Evolutionary conservation across 53 echinoderm and acorn worm genomes (phyloP), one percentile per base, ranked within the genome.

Genomic region (Temnopleurus reevesii): DNA sequence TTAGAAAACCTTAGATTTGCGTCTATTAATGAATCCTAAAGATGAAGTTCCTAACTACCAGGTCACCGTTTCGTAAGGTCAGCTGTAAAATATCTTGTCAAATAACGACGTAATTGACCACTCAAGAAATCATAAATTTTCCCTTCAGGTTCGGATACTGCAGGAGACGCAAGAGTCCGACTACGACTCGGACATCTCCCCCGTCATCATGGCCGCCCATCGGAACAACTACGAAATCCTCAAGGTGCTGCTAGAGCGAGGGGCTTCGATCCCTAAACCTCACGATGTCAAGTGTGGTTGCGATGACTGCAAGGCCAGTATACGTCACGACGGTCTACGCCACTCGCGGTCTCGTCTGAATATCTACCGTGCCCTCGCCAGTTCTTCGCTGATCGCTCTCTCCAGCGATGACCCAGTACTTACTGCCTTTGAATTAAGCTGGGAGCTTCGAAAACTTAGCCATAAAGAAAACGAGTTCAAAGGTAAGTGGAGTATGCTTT

Each of bases 161-260:
- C 94, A 96, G 24, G 99, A 99, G 64, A 91, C 91, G 35, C 76
- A 91, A 12, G 99, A 99, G 88, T 91, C 93, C 4, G 99, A 99
- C 61, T 99, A 96, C 60, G 96, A 96, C 21, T 92, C 99, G 1
- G 99, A 99, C 81, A 94, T 99, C 19, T 94, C 94, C 0, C 96
- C 99, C 18, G 96, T 96, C 41, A 93, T 99, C 90, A 77, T 99
- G 60, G 99, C 99, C 1, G 99, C 99, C 66, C 99, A 99, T 89
- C 95, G 96, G 45, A 99, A 99, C 90, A 99, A 99, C 88, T 99
- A 94, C 89, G 99, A 96, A 91, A 99, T 99, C 49, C 90, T 99
- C 41, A 96, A 94, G 77, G 81, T 99, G 41, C 83, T 99, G 27
- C 65, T 99, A 38, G 99, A 99, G 61, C 89, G 99, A 18, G 99